A percentile compares a stretch with the other conserved stretches of the same genome.
Evolutionary conservation across 30 jellyfish, hydroid and myxozoan genomes (phyloP).

Genomic region (Aurelia aurita): DNA sequence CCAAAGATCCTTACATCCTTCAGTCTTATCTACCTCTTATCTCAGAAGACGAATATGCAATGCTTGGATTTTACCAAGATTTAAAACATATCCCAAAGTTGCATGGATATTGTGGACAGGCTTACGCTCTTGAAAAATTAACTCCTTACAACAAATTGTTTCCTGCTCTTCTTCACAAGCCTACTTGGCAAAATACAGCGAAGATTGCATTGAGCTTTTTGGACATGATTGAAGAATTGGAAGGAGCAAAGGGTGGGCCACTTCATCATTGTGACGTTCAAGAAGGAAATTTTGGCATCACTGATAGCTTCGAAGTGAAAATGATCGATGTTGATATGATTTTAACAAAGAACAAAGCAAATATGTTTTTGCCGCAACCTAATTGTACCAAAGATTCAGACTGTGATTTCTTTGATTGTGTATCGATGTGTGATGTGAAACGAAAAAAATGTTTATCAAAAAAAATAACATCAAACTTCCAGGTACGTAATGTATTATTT

Average conservation of each 20-base stretch:
- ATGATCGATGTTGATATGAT: constrained; percentile 94
- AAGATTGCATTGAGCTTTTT: constrained; percentile 80
- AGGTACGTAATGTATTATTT: constrained; percentile 49
- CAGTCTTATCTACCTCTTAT: constrained; percentile 56
- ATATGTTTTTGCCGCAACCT: constrained; percentile 86
- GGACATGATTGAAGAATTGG: constrained; percentile 74
- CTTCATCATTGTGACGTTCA: constrained; percentile 94
- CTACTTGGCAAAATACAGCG: constrained; percentile 75
- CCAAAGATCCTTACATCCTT: constrained; percentile 3
- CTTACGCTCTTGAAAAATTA: constrained; percentile 82
- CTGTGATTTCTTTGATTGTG: constrained; percentile 96
- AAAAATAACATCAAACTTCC: constrained; percentile 78
- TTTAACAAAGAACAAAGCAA: constrained; percentile 64
- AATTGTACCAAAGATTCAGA: constrained; percentile 76
- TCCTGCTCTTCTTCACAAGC: constrained; percentile 61
- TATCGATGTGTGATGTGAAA: constrained; percentile 80
- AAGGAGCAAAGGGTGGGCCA: constrained; percentile 75
- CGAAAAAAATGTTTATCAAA: constrained; percentile 73
- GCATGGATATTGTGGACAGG: constrained; percentile 90
- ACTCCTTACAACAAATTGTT: constrained; percentile 59
- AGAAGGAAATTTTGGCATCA: constrained; percentile 94
- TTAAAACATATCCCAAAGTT: constrained; percentile 79
- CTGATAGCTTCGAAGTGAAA: constrained; percentile 67
- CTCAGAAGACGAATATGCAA: constrained; percentile 80
- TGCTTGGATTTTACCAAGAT: constrained; percentile 80